Conservation (phyloP, 2,797 vertebrate species). For the Nothura maculosa region DNA sequence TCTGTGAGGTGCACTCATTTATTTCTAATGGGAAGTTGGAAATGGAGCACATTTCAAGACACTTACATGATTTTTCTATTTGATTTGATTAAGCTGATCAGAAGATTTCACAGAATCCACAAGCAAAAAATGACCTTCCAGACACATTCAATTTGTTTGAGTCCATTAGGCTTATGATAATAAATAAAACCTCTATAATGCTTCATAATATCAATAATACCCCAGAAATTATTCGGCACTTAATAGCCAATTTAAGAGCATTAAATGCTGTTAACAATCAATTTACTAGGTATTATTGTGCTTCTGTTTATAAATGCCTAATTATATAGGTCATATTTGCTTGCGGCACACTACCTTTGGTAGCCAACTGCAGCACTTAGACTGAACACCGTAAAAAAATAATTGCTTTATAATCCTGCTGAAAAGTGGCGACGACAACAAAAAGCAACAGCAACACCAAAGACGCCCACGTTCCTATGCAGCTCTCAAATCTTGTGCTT, state of each 20-base stretch:
- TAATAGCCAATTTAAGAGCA: constrained; percentile 77
- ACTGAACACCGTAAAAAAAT: background rate
- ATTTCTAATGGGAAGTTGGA: background rate
- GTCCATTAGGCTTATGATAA: constrained; percentile 67
- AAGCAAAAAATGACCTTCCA: constrained; percentile 66
- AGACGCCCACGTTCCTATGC: background rate
- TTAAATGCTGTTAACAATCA: constrained; percentile 77
- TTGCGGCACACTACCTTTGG: constrained; percentile 40
- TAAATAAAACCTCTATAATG: constrained; percentile 76
- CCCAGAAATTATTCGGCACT: constrained; percentile 67
- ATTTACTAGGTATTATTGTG: constrained; percentile 69
- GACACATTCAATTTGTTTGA: constrained; percentile 69
- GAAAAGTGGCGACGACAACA: background rate
- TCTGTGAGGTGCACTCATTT: background rate
- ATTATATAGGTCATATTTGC: constrained; percentile 74
- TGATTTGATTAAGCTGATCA: constrained; percentile 40
- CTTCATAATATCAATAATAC: constrained; percentile 74
- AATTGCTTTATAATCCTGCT: constrained; percentile 10
- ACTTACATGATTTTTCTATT: background rate
- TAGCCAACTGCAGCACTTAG: constrained; percentile 45
- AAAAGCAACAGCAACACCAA: background rate
- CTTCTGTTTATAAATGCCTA: constrained; percentile 73
- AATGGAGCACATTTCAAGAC: background rate
- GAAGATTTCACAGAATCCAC: constrained; percentile 34
- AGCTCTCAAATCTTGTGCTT: constrained; percentile 1